These are phyloP conservation scores for Pseudobourletiella spinata DNA, from an alignment of 1,140 invertebrate genomes.

Conservation along the genomic window DNA sequence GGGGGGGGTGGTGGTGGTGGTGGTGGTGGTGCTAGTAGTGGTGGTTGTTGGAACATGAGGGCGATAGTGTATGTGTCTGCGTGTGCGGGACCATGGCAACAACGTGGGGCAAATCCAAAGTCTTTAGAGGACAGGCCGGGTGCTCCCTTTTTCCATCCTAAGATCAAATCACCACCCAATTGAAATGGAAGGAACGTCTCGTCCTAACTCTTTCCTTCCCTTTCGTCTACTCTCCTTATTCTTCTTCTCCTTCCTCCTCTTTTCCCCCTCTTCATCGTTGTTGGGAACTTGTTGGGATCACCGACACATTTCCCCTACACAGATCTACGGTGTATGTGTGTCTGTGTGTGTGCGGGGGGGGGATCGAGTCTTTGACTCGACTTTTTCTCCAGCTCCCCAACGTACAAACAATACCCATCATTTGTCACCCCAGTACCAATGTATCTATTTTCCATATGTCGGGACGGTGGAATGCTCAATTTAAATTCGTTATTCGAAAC, in stretches of 20 bases:
- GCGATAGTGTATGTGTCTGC: not conserved
- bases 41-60: too few relatives aligned
- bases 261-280: slow-evolving; percentile 13
- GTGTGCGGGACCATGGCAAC: too few relatives aligned
- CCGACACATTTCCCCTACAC: slow-evolving; percentile 20
- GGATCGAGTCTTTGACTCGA: too few relatives aligned
- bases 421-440: slow-evolving; percentile 7
- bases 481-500: slow-evolving; percentile 10
- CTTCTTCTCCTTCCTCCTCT: not conserved
- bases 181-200: slow-evolving; percentile 28
- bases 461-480: not conserved
- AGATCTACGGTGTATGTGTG: too few relatives aligned
- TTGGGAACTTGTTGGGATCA: too few relatives aligned
- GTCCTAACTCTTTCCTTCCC: slow-evolving; percentile 6
- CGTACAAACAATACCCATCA: slow-evolving; percentile 6
- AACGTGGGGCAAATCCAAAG: not conserved
- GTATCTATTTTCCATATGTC: slow-evolving; percentile 10
- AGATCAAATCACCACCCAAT: slow-evolving; percentile 27
- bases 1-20: too few relatives aligned
- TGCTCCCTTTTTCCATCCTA: not conserved
- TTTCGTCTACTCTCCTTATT: slow-evolving; percentile 7
- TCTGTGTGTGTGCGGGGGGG: too few relatives aligned
- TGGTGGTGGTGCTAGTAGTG: too few relatives aligned
- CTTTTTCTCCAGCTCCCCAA: not conserved
- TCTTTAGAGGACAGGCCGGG: too few relatives aligned